Base-by-base conservation (phyloP, 2,113 vertebrate species). In the Nerophis ophidion region DNA sequence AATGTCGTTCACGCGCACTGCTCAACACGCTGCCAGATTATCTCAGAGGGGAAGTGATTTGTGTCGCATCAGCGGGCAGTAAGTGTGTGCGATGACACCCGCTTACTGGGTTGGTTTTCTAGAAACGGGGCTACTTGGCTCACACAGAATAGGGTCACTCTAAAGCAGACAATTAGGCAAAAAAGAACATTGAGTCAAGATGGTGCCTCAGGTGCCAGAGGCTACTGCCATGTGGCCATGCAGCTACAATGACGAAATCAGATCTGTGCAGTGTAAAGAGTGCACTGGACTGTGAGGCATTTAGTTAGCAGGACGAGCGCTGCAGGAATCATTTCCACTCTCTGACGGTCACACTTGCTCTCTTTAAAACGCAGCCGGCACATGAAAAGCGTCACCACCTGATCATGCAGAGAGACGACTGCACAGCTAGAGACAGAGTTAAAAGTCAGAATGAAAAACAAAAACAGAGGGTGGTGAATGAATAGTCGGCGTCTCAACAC, bases 391-490 rank as follows among this genome's bases (percentile, higher is more conserved):
- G 19, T 65, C 52, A 58, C 49, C 11, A 66, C 63, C 67, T 57
- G 61, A 45, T 69, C 44, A 70, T 66, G 68, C 64, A 70, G 49
- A 70, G 38, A 15, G 10, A 15, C 10, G 2, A 50, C 57, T 1
- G 5, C 68, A 60, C 72, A 61, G 70, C 58, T 56, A 79, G 70
- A 72, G 71, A 74, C 33, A 0, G 74, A 71, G 62, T 68, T 62
- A 81, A 78, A 83, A 79, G 82, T 84, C 75, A 77, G 79, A 73
- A 81, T 75, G 79, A 74, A 74, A 81, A 86, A 74, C 77, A 81
- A 77, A 66, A 71, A 65, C 68, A 60, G 68, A 79, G 70, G 66
- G 77, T 83, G 75, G 50, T 70, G 75, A 71, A 75, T 83, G 77
- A 82, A 86, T 82, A 80, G 82, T 80, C 26, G 46, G 5, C 38